A percentile compares a stretch with the other conserved stretches of the same genome.
phyloP scores from a whole-genome alignment of 2,797 vertebrate species.

The Monodelphis domestica region DNA sequence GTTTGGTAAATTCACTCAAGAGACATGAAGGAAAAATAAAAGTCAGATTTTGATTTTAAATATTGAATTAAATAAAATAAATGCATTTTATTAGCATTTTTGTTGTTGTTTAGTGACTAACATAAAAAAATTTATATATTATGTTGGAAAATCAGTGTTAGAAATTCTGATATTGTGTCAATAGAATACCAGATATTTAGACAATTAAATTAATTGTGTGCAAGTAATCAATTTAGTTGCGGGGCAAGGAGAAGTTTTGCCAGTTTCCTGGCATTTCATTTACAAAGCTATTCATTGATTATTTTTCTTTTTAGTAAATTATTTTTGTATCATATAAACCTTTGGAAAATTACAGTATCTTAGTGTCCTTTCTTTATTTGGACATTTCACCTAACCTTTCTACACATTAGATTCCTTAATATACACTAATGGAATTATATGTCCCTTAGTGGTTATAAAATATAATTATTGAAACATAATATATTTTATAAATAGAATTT shows the following conservation, averaged over 20 bases:
- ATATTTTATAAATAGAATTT: constrained; percentile 11
- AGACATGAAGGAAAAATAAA: constrained; percentile 40
- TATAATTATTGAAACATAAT: not conserved
- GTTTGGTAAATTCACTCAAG: constrained; percentile 1
- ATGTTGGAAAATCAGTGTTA: not conserved
- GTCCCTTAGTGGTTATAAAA: not conserved
- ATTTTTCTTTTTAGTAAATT: not conserved
- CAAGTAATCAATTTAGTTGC: constrained; percentile 1
- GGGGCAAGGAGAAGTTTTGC: not conserved
- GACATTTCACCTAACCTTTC: constrained; percentile 18
- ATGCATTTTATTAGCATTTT: not conserved
- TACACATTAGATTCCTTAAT: not conserved
- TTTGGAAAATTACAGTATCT: not conserved
- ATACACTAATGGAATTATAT: constrained; percentile 8
- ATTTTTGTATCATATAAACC: not conserved
- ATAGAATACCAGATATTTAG: not conserved
- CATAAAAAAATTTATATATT: constrained; percentile 5
- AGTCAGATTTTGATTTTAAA: constrained; percentile 41
- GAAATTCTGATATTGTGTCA: constrained; percentile 15
- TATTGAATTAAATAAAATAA: constrained; percentile 27
- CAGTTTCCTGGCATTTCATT: not conserved
- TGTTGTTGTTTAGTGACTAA: constrained; percentile 39
- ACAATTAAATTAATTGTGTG: not conserved
- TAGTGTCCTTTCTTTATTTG: constrained; percentile 4
- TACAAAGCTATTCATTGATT: not conserved